phyloP scores from a whole-genome alignment of 2,797 vertebrate species.

The Silurus aristotelis region DNA sequence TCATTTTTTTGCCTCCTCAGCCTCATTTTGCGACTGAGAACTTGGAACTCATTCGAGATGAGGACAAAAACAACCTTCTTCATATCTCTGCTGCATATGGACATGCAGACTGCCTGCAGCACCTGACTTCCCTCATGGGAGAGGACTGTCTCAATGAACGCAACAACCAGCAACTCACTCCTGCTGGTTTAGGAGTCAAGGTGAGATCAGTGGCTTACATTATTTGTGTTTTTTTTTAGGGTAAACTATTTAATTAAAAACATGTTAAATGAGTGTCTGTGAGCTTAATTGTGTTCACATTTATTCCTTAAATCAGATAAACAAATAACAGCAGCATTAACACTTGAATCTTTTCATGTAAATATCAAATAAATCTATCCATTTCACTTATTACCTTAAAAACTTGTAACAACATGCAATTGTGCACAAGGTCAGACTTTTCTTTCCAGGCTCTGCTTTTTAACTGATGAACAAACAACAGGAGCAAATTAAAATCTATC shows the following conservation, averaged over 20 bases:
- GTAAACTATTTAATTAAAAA: background rate
- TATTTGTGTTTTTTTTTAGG: background rate
- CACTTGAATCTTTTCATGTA: too few relatives aligned
- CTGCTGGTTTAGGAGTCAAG: conserved; percentile 94
- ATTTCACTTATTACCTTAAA: too few relatives aligned
- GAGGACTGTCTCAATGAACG: conserved; percentile 93
- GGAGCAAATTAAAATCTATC: too few relatives aligned
- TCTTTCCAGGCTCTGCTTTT: too few relatives aligned
- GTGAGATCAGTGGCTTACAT: conserved; percentile 63
- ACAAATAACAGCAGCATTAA: too few relatives aligned
- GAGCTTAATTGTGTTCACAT: background rate
- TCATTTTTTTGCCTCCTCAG: conserved; percentile 63
- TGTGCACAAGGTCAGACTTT: too few relatives aligned
- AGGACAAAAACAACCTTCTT: conserved; percentile 90
- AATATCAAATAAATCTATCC: too few relatives aligned
- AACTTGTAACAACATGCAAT: too few relatives aligned
- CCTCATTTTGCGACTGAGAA: conserved; percentile 95
- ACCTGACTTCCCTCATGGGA: conserved; percentile 96
- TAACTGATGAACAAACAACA: too few relatives aligned
- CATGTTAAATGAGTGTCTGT: background rate
- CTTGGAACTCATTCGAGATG: conserved; percentile 91
- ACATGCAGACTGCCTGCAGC: conserved; percentile 92
- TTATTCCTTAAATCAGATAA: too few relatives aligned
- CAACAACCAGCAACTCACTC: conserved; percentile 88
- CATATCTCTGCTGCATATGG: conserved; percentile 89